These are phyloP conservation scores for Aspidiotus destructor DNA, from an alignment of 2,888 invertebrate genomes.

Conservation along the genomic window DNA sequence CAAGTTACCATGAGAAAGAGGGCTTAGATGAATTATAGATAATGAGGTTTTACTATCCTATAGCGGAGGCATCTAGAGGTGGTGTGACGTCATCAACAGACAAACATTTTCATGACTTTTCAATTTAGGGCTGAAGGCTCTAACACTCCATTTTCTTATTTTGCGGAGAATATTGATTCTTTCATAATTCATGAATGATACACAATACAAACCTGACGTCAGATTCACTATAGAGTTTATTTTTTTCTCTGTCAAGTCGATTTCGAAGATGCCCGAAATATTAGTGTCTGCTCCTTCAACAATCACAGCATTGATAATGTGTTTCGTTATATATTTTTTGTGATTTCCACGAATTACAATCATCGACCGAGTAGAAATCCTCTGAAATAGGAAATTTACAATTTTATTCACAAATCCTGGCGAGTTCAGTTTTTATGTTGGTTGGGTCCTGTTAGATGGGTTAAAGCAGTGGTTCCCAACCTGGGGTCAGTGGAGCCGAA, in stretches of 20 bases:
- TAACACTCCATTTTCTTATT: no score
- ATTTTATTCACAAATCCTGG: not conserved
- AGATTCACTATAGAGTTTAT: slow-evolving; percentile 59
- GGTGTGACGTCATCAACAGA: no score
- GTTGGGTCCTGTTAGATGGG: not conserved
- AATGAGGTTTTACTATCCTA: no score
- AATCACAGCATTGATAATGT: slow-evolving; percentile 51
- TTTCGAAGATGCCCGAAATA: slow-evolving; percentile 50
- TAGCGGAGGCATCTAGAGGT: no score
- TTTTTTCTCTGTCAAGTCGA: slow-evolving; percentile 51
- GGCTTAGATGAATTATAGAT: no score
- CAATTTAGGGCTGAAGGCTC: no score
- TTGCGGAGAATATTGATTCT: no score
- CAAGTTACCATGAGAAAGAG: no score
- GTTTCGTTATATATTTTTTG: slow-evolving; percentile 43
- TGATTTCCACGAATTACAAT: slow-evolving; percentile 36
- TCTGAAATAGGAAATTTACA: slow-evolving; percentile 30
- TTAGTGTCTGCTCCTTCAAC: slow-evolving; percentile 51
- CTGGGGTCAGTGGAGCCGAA: no score
- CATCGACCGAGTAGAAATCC: slow-evolving; percentile 36
- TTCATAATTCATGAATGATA: no score
- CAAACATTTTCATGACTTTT: no score
- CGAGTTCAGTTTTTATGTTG: not conserved
- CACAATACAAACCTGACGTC: slow-evolving; percentile 47
- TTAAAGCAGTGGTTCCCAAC: no score